phyloP scores from a whole-genome alignment of 2,888 invertebrate genomes.

The Lysandra bellargus region DNA sequence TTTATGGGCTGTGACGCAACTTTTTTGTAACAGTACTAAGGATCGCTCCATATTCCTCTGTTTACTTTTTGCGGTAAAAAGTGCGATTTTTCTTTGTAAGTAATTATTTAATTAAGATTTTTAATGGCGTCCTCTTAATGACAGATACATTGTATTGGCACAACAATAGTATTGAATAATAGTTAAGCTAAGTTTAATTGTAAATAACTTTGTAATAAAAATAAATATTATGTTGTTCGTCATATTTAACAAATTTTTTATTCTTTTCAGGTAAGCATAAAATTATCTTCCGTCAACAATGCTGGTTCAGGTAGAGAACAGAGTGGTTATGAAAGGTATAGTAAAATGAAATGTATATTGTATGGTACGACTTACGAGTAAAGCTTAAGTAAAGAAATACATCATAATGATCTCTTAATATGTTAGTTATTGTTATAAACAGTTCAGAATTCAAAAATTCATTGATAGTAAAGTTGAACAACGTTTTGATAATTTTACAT shows the following conservation, averaged over 20 bases:
- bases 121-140: background rate
- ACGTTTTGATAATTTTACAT: too few species aligned
- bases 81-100: background rate
- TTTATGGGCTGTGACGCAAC: conserved; percentile 78
- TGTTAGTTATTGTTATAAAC: too few species aligned
- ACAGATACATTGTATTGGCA: background rate
- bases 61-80: conserved; percentile 31
- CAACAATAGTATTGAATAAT: background rate
- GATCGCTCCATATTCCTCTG: conserved; percentile 41
- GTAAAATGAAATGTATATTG: background rate
- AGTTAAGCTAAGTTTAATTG: conserved; percentile 8
- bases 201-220: background rate
- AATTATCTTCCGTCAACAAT: conserved; percentile 19
- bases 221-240: background rate
- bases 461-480: too few species aligned
- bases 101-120: conserved; percentile 16
- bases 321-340: background rate
- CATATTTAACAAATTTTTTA: conserved; percentile 35
- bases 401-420: background rate
- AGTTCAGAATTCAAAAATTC: background rate
- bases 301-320: conserved; percentile 20
- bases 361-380: background rate
- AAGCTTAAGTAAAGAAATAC: background rate
- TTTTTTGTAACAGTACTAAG: conserved; percentile 70
- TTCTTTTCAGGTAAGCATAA: conserved; percentile 47